phyloP scores from a whole-genome alignment of 2,113 vertebrate genomes.

The Cavia porcellus region DNA sequence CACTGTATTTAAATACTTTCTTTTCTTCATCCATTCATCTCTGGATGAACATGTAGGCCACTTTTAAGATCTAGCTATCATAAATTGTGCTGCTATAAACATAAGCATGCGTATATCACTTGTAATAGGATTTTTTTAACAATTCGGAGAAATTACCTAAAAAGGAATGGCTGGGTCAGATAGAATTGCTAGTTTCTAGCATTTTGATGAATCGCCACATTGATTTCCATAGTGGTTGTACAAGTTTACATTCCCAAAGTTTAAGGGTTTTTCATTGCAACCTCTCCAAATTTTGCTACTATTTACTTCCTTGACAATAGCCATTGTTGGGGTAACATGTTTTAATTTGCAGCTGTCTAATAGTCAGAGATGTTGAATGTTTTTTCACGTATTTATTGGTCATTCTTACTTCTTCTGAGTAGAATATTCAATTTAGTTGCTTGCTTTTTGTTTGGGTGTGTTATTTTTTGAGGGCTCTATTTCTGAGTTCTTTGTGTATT shows the following conservation, averaged over 20 bases:
- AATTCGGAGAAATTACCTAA: neutral
- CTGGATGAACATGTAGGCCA: neutral
- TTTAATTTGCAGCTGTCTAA: neutral
- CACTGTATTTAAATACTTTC: neutral
- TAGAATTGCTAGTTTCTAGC: neutral
- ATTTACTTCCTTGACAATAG: neutral
- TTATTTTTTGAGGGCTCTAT: neutral
- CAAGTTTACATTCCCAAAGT: neutral
- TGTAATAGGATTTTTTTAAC: neutral
- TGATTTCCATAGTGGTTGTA: neutral
- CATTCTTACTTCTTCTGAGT: neutral
- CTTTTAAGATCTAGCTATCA: neutral
- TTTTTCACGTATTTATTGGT: neutral
- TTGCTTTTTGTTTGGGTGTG: neutral
- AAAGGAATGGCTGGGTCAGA: neutral
- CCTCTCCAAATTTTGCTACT: neutral
- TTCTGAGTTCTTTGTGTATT: neutral
- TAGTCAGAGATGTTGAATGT: neutral
- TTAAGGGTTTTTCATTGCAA: neutral
- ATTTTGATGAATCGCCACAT: neutral
- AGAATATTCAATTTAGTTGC: neutral
- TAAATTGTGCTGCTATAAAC: neutral
- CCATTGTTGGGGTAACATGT: neutral
- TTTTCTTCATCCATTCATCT: neutral
- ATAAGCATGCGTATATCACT: neutral